Conservation (phyloP, 2,797 vertebrate genomes). For the Bradypodion pumilum region DNA sequence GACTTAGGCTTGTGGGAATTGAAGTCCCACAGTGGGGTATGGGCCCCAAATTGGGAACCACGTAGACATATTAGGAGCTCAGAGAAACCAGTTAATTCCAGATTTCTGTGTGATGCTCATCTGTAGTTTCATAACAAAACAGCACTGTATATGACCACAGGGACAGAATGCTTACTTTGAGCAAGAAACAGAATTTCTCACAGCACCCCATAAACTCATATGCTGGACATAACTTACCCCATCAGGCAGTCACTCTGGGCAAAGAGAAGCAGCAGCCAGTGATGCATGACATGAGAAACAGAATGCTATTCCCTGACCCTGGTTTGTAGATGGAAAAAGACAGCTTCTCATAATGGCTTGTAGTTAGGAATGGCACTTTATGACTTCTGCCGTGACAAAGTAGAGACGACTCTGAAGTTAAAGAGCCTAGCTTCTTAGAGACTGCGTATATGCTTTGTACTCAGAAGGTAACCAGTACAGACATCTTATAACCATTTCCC, state of each 20-base stretch:
- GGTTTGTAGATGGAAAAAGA: neutral
- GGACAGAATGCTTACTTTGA: neutral
- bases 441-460: neutral
- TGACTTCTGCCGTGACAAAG: slow-evolving; percentile 12
- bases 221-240: neutral
- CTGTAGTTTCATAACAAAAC: neutral
- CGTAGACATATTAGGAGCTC: neutral
- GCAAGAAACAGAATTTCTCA: neutral
- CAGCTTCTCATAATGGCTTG: neutral
- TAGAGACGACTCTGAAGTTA: neutral
- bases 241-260: neutral
- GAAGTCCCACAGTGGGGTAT: no score
- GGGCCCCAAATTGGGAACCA: no score
- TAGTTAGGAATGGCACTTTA: slow-evolving; percentile 13
- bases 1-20: no score
- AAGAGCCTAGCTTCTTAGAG: neutral
- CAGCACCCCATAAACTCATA: neutral
- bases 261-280: neutral
- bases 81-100: neutral
- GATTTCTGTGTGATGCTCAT: neutral
- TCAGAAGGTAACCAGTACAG: neutral
- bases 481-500: neutral
- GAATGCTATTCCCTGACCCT: neutral
- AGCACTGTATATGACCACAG: neutral
- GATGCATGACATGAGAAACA: neutral